phyloP scores from a whole-genome alignment of 2,888 invertebrate species.

The Gymnosoma rotundatum region DNA sequence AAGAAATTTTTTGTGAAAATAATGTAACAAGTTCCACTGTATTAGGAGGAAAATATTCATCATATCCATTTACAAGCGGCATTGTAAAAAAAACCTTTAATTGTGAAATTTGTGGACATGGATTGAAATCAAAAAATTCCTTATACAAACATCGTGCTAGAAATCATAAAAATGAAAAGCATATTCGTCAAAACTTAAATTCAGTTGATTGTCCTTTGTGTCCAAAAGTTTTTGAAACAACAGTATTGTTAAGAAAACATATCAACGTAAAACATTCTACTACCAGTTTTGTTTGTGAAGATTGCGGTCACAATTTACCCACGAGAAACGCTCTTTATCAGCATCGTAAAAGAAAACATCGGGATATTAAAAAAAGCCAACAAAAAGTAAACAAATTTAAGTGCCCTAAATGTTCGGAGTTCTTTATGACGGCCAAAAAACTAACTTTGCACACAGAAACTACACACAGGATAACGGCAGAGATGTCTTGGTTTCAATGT shows the following conservation, averaged over 20 bases:
- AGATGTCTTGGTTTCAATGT: not conserved
- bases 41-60: not conserved
- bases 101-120: conserved; percentile 69
- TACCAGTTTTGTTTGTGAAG: conserved; percentile 30
- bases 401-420: not conserved
- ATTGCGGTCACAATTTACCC: conserved; percentile 34
- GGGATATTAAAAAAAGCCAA: conserved; percentile 8
- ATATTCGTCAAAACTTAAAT: too few species aligned
- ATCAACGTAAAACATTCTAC: conserved; percentile 11
- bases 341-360: conserved; percentile 69
- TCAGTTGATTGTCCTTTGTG: conserved; percentile 12
- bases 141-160: conserved; percentile 67
- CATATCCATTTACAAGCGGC: not conserved
- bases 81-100: conserved; percentile 27
- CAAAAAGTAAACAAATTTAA: not conserved
- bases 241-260: not conserved
- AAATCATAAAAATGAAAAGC: conserved; percentile 35
- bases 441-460: conserved; percentile 11
- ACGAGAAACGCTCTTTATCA: conserved; percentile 48
- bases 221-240: not conserved
- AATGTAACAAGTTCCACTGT: not conserved
- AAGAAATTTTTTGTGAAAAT: conserved; percentile 16
- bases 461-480: not conserved
- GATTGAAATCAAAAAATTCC: conserved; percentile 56
- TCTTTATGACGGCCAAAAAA: not conserved